Conservation (phyloP, 2,113 vertebrate genomes). For the Halichoeres trimaculatus region DNA sequence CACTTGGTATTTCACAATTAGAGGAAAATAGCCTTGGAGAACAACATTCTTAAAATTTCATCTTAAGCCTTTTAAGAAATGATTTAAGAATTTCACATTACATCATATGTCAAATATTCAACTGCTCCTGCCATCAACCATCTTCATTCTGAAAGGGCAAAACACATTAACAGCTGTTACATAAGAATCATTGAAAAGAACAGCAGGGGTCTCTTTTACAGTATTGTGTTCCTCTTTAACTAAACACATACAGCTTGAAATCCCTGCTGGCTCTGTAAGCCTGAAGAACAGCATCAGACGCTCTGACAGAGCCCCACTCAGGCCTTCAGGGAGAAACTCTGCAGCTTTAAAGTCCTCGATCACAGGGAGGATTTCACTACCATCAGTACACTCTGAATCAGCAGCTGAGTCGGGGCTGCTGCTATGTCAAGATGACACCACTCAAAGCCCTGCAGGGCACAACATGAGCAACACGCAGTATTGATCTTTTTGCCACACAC, state of each 20-base stretch:
- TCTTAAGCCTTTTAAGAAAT: background rate
- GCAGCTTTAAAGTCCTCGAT: slow-evolving; percentile 60
- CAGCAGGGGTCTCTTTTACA: slow-evolving; percentile 1
- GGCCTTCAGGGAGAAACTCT: slow-evolving; percentile 53
- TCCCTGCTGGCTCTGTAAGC: slow-evolving; percentile 30
- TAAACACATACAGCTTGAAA: slow-evolving; percentile 43
- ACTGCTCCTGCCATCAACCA: background rate
- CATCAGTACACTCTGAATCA: slow-evolving; percentile 53
- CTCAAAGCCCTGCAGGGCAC: slow-evolving; percentile 51
- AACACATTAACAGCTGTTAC: background rate
- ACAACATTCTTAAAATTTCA: background rate
- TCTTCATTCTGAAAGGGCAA: background rate
- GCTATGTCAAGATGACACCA: slow-evolving; percentile 52
- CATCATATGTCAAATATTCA: background rate
- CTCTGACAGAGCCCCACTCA: slow-evolving; percentile 48
- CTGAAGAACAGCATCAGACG: slow-evolving; percentile 40
- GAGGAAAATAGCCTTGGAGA: background rate
- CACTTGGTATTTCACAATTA: too few relatives aligned
- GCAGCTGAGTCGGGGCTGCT: slow-evolving; percentile 26
- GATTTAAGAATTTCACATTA: background rate
- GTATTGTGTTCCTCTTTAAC: slow-evolving; percentile 7
- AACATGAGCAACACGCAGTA: slow-evolving; percentile 58
- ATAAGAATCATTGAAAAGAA: background rate
- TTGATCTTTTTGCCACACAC: slow-evolving; percentile 61
- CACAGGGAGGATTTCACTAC: slow-evolving; percentile 63